Conservation (phyloP, 2,113 vertebrate species). For the Thymallus thymallus region DNA sequence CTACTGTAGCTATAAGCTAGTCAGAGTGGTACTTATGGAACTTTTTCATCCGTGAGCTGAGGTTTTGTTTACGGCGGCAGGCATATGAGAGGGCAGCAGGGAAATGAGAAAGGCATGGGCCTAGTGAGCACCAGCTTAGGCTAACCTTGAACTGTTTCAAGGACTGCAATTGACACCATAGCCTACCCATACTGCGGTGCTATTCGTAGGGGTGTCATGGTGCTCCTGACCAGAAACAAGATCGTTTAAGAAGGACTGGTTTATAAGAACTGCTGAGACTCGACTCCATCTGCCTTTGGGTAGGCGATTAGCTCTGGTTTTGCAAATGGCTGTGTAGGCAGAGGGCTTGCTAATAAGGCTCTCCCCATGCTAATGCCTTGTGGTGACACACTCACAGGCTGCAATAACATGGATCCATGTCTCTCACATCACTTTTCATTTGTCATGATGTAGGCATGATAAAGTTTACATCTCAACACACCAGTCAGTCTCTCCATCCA, state of each 20-base stretch:
- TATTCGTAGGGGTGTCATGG: slow-evolving; percentile 32
- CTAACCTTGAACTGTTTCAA: slow-evolving; percentile 24
- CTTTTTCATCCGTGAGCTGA: background rate
- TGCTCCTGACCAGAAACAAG: slow-evolving; percentile 25
- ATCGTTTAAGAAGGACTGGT: slow-evolving; percentile 28
- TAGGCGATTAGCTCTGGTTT: slow-evolving; percentile 29
- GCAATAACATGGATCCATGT: slow-evolving; percentile 17
- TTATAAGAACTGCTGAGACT: background rate
- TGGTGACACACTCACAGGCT: slow-evolving; percentile 22
- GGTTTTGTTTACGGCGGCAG: background rate
- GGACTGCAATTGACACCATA: slow-evolving; percentile 36
- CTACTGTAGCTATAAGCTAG: background rate
- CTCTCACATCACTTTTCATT: background rate
- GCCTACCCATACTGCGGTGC: slow-evolving; percentile 19
- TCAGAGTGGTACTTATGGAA: slow-evolving; percentile 2
- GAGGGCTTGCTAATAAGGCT: slow-evolving; percentile 20
- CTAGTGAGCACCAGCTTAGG: background rate
- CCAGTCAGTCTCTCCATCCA: slow-evolving; percentile 30
- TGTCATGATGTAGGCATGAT: background rate
- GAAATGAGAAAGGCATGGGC: slow-evolving; percentile 3
- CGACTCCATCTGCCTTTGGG: slow-evolving; percentile 32
- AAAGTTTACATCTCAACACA: slow-evolving; percentile 17
- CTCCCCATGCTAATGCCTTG: slow-evolving; percentile 20
- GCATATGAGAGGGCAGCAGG: background rate
- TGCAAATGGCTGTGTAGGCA: slow-evolving; percentile 19